phyloP scores from a whole-genome alignment of 1,140 invertebrate genomes.

The Pseudomyrmex cubaensis region DNA sequence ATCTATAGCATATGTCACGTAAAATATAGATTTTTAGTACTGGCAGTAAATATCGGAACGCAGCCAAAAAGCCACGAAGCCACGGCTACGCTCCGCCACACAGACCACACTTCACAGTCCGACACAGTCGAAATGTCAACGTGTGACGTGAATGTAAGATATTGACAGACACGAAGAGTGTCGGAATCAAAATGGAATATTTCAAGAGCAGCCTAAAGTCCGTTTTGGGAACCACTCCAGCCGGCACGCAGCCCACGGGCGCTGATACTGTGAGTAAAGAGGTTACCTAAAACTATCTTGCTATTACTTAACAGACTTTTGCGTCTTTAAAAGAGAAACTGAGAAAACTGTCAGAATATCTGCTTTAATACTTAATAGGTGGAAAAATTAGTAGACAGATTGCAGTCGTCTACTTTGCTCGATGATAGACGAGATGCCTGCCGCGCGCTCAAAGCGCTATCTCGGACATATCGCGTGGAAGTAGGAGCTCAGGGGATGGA shows the following conservation, averaged over 20 bases:
- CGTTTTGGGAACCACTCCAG: slow-evolving; percentile 93
- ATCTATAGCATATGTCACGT: no score
- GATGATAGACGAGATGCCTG: slow-evolving; percentile 99
- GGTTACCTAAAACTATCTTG: neutral
- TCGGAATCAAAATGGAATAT: slow-evolving; percentile 89
- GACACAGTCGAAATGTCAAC: slow-evolving; percentile 74
- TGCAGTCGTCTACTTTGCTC: slow-evolving; percentile 95
- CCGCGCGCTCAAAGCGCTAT: slow-evolving; percentile 96
- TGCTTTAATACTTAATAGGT: slow-evolving; percentile 87
- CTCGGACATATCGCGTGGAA: slow-evolving; percentile 96
- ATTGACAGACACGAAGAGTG: slow-evolving; percentile 40
- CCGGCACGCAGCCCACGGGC: slow-evolving; percentile 90
- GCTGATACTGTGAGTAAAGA: slow-evolving; percentile 92
- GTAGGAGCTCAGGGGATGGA: slow-evolving; percentile 98
- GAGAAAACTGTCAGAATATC: neutral
- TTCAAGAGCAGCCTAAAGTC: slow-evolving; percentile 95
- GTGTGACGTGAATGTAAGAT: slow-evolving; percentile 77
- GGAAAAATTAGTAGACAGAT: slow-evolving; percentile 95
- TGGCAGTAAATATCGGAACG: no score
- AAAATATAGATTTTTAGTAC: no score
- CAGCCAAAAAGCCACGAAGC: no score
- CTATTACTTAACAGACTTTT: neutral
- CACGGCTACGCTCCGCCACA: no score
- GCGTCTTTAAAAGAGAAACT: neutral
- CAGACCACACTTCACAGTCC: no score